Conservation (phyloP, 2,888 invertebrate genomes). For the Ormyrus thymus region DNA sequence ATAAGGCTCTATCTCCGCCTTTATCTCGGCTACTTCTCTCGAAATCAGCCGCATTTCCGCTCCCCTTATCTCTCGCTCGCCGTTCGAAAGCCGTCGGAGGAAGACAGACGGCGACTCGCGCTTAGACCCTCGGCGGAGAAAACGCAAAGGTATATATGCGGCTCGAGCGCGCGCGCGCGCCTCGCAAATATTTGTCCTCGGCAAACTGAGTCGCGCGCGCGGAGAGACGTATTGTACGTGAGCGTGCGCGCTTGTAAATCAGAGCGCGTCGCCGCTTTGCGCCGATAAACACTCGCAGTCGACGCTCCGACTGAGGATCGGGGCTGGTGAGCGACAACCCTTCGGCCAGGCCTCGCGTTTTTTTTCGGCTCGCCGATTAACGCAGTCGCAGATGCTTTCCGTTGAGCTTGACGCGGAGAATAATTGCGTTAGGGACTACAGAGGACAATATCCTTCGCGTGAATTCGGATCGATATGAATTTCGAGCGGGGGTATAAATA, state of each 20-base stretch:
- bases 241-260: background rate
- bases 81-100: background rate
- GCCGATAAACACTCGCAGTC: background rate
- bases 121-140: background rate
- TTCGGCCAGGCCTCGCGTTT: background rate
- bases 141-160: background rate
- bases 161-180: background rate
- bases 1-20: background rate
- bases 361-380: background rate
- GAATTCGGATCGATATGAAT: too few relatives aligned
- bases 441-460: too few relatives aligned
- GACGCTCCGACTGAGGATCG: background rate
- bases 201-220: conserved; percentile 37
- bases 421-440: too few relatives aligned
- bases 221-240: too few relatives aligned
- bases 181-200: conserved; percentile 34
- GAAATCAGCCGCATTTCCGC: conserved; percentile 8
- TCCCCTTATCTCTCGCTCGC: background rate
- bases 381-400: too few relatives aligned
- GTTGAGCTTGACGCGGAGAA: too few relatives aligned
- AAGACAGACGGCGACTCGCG: too few relatives aligned
- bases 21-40: background rate
- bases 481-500: too few relatives aligned
- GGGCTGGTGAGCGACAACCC: conserved; percentile 2
- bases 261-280: background rate